A percentile compares a stretch with the other conserved stretches of the same genome.
Evolutionary conservation across 2,888 invertebrate genomes (phyloP).

Genomic region (Agrilus cyanescens): DNA sequence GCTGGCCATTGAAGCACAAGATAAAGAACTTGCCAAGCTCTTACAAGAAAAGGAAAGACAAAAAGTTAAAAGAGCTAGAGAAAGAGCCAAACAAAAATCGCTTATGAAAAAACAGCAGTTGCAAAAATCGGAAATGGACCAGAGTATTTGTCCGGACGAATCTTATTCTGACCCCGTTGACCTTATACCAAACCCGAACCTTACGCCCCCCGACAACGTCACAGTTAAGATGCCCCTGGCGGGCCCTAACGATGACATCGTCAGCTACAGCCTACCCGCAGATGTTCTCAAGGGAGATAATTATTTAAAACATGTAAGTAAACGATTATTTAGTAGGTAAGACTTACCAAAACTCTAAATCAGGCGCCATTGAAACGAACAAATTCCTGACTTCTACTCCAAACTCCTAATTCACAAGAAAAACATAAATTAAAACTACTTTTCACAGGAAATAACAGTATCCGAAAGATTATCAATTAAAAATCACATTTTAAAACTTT

Average conservation of each 20-base stretch:
- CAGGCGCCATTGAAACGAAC: no score
- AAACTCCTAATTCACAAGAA: no score
- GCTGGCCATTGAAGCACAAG: conserved; percentile 68
- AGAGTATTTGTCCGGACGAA: conserved; percentile 33
- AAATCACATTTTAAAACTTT: no score
- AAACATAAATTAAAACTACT: no score
- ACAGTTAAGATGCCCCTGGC: conserved; percentile 5
- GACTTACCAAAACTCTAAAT: no score
- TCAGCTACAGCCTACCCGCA: conserved; percentile 34
- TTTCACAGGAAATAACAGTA: no score
- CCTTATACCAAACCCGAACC: conserved; percentile 32
- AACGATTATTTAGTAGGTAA: no score
- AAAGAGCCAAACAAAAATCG: conserved; percentile 54
- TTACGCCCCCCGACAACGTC: conserved; percentile 17
- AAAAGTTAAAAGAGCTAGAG: conserved; percentile 56
- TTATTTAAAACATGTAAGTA: neutral
- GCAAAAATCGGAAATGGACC: conserved; percentile 23
- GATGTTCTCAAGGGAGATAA: conserved; percentile 20
- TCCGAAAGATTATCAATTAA: no score
- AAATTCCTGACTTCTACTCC: no score
- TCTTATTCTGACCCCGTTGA: conserved; percentile 45
- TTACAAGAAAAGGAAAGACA: conserved; percentile 63
- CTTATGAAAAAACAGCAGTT: conserved; percentile 37
- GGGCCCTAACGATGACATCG: conserved; percentile 25
- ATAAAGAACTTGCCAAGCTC: conserved; percentile 64